Evolutionary conservation across 2,113 vertebrate genomes (phyloP).

Genomic region (Dolichotis patagonum): DNA sequence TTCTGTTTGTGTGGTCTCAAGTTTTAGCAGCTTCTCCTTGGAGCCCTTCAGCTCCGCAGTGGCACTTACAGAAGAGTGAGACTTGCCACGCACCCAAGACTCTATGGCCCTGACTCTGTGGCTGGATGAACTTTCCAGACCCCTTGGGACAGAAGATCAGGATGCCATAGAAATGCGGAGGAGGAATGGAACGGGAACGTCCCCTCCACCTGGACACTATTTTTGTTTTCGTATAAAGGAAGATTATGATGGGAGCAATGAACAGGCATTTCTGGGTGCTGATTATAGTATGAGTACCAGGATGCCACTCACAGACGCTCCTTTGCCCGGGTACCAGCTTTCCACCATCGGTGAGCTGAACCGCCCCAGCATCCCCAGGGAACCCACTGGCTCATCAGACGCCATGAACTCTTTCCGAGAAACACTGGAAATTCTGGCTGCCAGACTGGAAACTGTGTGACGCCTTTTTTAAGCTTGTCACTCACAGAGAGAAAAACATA

Average conservation of each 20-base stretch:
- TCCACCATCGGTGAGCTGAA: neutral
- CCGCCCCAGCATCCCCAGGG: neutral
- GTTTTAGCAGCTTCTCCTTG: neutral
- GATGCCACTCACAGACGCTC: neutral
- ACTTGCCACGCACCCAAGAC: neutral
- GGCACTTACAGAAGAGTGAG: neutral
- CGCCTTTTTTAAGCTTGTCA: neutral
- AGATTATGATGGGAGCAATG: conserved; percentile 22
- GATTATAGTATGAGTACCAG: neutral
- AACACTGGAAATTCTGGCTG: neutral
- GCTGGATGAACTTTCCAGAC: neutral
- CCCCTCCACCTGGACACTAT: neutral
- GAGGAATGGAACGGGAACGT: neutral
- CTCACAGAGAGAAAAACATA: neutral
- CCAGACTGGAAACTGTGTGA: neutral
- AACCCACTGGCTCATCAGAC: neutral
- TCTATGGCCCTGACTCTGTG: neutral
- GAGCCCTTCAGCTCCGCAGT: neutral
- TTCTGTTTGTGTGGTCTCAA: neutral
- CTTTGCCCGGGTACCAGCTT: neutral
- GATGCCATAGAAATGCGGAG: neutral
- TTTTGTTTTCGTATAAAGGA: conserved; percentile 12
- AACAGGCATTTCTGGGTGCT: conserved; percentile 28
- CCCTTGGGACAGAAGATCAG: neutral
- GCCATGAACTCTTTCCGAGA: neutral